Evolutionary conservation across 2,797 vertebrate genomes (phyloP), one percentile per base, ranked within the genome.

Genomic region (Pyrocephalus nanus): DNA sequence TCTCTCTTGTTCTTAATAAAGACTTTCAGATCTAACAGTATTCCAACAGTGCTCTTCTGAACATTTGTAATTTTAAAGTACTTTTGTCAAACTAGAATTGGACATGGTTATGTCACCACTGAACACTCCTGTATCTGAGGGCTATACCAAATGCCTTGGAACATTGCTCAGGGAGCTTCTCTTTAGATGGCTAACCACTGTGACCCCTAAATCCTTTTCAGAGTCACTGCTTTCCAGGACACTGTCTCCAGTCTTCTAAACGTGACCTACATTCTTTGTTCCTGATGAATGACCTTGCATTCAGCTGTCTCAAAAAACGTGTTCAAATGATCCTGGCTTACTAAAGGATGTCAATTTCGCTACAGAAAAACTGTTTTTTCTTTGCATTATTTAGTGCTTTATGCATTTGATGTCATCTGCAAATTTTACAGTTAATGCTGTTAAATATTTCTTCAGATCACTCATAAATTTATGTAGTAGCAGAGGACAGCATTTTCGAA

Each of bases 201-300:
- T 94, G 91, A 94, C 92, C 91, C 67, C 67, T 89, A 94, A 96
- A 94, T 93, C 92, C 93, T 89, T 91, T 94, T 93, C 85, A 93
- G 96, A 95, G 91, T 93, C 72, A 90, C 61, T 18, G 30, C 94
- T 96, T 96, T 96, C 81, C 96, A 96, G 84, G 94, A 95, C 91
- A 93, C 60, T 61, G 91, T 90, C 93, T 87, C 84, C 69, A 93
- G 69, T 83, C 93, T 91, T 95, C 93, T 66, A 92, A 94, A 95
- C 2, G 9, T 95, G 95, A 96, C 95, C 96, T 97, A 97, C 93
- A 96, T 97, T 96, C 95, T 91, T 91, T 91, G 93, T 96, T 97
- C 81, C 84, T 95, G 78, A 34, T 95, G 94, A 95, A 86, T 94
- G 93, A 96, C 93, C 94, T 95, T 95, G 86, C 80, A 89, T 95